These are phyloP conservation scores for Empidonax alnorum DNA, from an alignment of 2,113 vertebrate genomes.

Conservation along the genomic window DNA sequence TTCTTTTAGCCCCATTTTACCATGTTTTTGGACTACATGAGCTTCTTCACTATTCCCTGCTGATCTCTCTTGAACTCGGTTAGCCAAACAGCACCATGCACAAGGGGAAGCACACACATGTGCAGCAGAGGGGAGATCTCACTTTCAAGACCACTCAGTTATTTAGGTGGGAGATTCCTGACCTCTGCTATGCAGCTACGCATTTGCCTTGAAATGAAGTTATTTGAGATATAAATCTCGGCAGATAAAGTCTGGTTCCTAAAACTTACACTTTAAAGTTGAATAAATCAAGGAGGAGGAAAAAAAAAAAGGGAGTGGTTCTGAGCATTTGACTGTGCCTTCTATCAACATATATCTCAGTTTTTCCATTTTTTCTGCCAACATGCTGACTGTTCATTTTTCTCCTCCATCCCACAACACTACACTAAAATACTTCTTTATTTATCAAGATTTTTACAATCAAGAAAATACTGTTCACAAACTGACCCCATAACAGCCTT, in stretches of 20 bases:
- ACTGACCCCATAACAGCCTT: neutral
- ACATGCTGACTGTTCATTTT: neutral
- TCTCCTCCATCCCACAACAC: neutral
- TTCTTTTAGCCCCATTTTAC: neutral
- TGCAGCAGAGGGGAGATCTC: neutral
- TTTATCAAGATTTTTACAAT: neutral
- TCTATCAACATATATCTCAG: neutral
- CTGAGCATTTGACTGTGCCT: neutral
- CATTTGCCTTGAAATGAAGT: neutral
- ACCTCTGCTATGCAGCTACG: neutral
- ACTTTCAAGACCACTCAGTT: neutral
- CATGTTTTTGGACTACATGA: neutral
- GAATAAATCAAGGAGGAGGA: neutral
- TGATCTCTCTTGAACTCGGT: neutral
- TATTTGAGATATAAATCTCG: neutral
- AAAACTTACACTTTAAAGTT: neutral
- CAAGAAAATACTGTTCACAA: neutral
- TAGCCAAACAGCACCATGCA: neutral
- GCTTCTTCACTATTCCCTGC: neutral
- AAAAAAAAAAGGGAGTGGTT: neutral
- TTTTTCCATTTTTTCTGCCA: neutral
- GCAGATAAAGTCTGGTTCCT: neutral
- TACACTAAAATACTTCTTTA: neutral
- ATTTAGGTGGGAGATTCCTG: neutral
- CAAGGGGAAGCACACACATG: fast-evolving